Evolutionary conservation across 2,113 vertebrate genomes (phyloP).

Genomic region (Bubo scandiacus): DNA sequence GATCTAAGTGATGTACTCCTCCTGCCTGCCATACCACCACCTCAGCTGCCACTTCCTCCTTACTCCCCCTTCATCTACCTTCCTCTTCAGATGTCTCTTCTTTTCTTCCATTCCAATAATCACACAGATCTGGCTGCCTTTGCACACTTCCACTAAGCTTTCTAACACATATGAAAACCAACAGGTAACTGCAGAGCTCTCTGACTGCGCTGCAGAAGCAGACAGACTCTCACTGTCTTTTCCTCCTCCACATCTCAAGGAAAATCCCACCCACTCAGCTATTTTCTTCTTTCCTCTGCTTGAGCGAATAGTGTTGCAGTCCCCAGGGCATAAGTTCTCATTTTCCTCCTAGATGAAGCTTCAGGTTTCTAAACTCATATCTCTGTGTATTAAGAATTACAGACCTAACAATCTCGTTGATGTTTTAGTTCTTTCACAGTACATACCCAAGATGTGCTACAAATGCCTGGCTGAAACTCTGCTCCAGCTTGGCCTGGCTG

Average conservation of each 20-base stretch:
- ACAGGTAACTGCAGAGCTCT: not conserved
- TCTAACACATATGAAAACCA: not conserved
- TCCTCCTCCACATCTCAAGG: not conserved
- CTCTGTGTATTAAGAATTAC: not conserved
- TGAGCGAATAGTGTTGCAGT: not conserved
- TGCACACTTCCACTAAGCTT: not conserved
- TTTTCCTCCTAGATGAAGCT: not conserved
- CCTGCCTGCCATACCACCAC: not conserved
- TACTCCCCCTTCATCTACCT: not conserved
- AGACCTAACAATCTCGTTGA: not conserved
- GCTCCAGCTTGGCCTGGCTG: not conserved
- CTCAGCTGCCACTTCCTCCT: not conserved
- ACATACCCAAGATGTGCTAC: not conserved
- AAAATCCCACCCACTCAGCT: conserved; percentile 12
- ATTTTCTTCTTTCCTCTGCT: not conserved
- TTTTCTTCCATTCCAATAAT: not conserved
- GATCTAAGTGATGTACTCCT: not conserved
- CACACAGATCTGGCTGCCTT: not conserved
- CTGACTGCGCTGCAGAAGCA: not conserved
- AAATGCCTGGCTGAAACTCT: not conserved
- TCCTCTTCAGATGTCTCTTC: not conserved
- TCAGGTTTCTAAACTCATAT: not conserved
- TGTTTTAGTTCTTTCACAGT: not conserved
- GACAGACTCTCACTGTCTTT: not conserved
- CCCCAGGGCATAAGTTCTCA: not conserved